Base-by-base conservation (phyloP, 1,140 invertebrate genomes). In the Spodoptera litura region DNA sequence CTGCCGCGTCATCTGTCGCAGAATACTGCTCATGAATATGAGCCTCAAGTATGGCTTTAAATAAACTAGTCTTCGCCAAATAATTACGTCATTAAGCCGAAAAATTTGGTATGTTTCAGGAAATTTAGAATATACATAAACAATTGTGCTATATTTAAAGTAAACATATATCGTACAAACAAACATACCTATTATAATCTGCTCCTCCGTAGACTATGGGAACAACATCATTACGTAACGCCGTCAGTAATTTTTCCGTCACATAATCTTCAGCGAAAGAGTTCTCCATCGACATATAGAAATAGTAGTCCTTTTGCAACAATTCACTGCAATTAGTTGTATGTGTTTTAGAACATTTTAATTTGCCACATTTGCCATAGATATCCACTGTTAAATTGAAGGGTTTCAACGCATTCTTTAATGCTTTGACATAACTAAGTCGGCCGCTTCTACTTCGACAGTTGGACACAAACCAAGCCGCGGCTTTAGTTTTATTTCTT, bases 281-380 rank as follows among this genome's bases (percentile, higher is more conserved):
- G 88, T 97, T 97, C 88, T 97, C 97, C 66, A 97, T 96, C 0
- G 97, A 95, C 71, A 97, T 85, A 86, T 97, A 97, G 85, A 97
- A 97, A 78, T 95, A 96, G 88, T 97, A 97, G 52, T 95, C 83
- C 2, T 90, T 92, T 9, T 92, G 87, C 15, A 96, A 79, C 31
- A 92, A 84, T 0, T 78, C 71, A 77, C 95, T 93, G 68, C 95
- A 96, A 52, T 91, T 84, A 0, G 85, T 79, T 58, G 83, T 71
- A 3, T 74, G 5, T n/a, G 88, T 56, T 61, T 66, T 82, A 0
- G 88, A 83, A 82, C 95, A 96, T 3, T 83, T 82, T 0, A 92
- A 76, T 0, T 80, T 71, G 0, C 95, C 95, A 92, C 97, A 98
- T 0, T 61, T 79, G 12, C 97, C 97, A 84, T 96, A 97, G 56